A percentile compares a stretch with the other conserved stretches of the same genome.
These are phyloP conservation scores for Papilio demoleus DNA, from an alignment of 2,888 invertebrate species.

Conservation along the genomic window DNA sequence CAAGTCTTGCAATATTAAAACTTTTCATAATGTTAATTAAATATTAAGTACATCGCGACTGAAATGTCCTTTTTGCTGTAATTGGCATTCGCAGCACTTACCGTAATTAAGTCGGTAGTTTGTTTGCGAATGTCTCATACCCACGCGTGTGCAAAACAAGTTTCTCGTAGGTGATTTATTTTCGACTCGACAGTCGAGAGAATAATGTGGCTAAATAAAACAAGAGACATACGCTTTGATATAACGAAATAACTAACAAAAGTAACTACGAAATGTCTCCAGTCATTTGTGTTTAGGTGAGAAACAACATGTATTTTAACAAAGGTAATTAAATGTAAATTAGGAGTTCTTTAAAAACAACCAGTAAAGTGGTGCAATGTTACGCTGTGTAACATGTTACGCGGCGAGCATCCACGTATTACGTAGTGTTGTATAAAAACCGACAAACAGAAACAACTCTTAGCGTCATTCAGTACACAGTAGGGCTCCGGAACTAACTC, in stretches of 20 bases:
- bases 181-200: conserved; percentile 40
- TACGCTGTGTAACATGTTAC: too few relatives aligned
- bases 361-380: too few relatives aligned
- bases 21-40: too few relatives aligned
- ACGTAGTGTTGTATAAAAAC: too few relatives aligned
- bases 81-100: conserved; percentile 37
- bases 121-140: conserved; percentile 17
- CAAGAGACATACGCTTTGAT: conserved; percentile 53
- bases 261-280: conserved; percentile 47
- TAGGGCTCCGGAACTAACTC: too few relatives aligned
- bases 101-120: conserved; percentile 37
- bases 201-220: conserved; percentile 53
- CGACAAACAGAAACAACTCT: too few relatives aligned
- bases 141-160: conserved; percentile 40
- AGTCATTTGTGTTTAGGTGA: conserved; percentile 22
- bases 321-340: too few relatives aligned
- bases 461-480: too few relatives aligned
- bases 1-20: too few relatives aligned
- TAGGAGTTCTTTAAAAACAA: too few relatives aligned
- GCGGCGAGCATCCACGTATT: too few relatives aligned
- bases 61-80: conserved; percentile 7
- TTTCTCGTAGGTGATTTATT: conserved; percentile 46
- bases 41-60: background rate
- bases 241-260: conserved; percentile 54
- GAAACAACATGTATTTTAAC: background rate